Evolutionary conservation across 2,797 vertebrate genomes (phyloP), one percentile per base, ranked within the genome.

Genomic region (Antennarius maculatus): DNA sequence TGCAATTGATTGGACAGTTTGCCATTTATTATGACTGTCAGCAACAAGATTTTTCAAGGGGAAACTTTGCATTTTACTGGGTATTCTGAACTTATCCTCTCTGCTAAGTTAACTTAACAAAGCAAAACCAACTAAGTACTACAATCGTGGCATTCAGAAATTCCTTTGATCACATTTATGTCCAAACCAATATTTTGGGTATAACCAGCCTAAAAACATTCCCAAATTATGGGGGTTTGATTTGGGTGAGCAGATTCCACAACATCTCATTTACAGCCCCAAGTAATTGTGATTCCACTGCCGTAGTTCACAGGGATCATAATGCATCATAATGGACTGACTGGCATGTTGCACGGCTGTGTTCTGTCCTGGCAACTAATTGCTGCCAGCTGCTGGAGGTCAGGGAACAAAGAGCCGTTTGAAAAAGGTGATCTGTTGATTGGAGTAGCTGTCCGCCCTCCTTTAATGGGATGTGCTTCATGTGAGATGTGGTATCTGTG

Each of bases 361-460:
- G 86, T 90, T 76, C 84, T 77, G 80, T 89, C 85, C 88, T 89
- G 87, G 79, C 85, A 82, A 87, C 89, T 93, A 94, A 93, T 93
- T 92, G 89, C 81, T 91, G 77, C 91, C 93, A 94, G 92, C 93
- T 94, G 93, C 86, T 27, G 51, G 61, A 57, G 77, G 73, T 81
- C 59, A 28, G 59, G 71, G 82, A 92, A 94, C 93, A 94, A 93
- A 93, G 88, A 71, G 75, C 86, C 81, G 81, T 85, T 93, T 93
- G 89, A 93, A 92, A 93, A 93, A 92, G 86, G 85, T 92, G 92
- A 93, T 91, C 85, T 88, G 90, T 89, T 91, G 89, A 92, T 91
- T 89, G 84, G 87, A 81, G 83, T 81, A 86, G 69, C 82, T 84
- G 81, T 84, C 89, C 89, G 74, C 69, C 80, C 88, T 87, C 71